Percentiles rank a stretch among this genome's conserved stretches.
Evolutionary conservation across 2,113 vertebrate genomes (phyloP).

Genomic region (Dunckerocampus dactyliophorus): DNA sequence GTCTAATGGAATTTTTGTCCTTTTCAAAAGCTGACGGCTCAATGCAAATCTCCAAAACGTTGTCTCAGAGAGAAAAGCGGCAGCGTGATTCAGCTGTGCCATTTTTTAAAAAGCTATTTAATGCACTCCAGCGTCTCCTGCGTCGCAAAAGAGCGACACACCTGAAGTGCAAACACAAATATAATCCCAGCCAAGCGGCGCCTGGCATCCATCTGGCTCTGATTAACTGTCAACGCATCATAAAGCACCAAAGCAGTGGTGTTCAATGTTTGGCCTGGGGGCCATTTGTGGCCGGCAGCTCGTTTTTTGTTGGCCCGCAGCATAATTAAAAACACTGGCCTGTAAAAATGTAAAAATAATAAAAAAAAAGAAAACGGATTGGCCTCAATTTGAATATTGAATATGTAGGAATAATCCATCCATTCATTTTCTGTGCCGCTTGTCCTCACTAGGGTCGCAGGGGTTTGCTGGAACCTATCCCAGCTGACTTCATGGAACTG

Average conservation of each 20-base stretch:
- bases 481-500: too few species aligned
- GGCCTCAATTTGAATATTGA: too few species aligned
- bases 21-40: slow-evolving; percentile 17
- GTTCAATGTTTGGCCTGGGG: too few species aligned
- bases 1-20: slow-evolving; percentile 29
- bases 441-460: too few species aligned
- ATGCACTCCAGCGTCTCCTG: slow-evolving; percentile 41
- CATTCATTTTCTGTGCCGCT: too few species aligned
- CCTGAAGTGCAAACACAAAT: slow-evolving; percentile 32
- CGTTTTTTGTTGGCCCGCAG: too few species aligned
- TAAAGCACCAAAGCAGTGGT: slow-evolving; percentile 20
- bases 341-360: too few species aligned
- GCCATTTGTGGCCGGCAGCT: too few species aligned
- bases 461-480: too few species aligned
- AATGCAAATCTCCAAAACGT: slow-evolving; percentile 33
- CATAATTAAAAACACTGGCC: too few species aligned
- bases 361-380: too few species aligned
- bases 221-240: slow-evolving; percentile 46
- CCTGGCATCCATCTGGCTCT: slow-evolving; percentile 37
- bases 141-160: slow-evolving; percentile 27
- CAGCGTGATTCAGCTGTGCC: slow-evolving; percentile 29
- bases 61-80: background rate
- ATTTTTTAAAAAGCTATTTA: slow-evolving; percentile 43
- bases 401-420: too few species aligned
- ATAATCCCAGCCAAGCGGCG: slow-evolving; percentile 26